Conservation (phyloP, 2,797 vertebrate species). For the Rhodeus uyekii region DNA sequence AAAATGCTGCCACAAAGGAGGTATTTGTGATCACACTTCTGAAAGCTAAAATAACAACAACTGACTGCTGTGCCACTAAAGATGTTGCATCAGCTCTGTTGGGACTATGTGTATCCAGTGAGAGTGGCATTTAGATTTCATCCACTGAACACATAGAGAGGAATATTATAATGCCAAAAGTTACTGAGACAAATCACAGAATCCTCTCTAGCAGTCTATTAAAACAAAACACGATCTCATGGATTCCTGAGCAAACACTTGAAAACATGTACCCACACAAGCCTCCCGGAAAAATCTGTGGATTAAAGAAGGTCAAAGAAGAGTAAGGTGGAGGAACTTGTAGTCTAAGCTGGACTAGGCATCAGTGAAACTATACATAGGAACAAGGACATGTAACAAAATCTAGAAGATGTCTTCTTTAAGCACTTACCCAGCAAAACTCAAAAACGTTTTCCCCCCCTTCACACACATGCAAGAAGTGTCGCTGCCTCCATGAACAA, state of each 20-base stretch:
- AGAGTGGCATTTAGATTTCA: neutral
- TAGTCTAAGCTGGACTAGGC: constrained; percentile 6
- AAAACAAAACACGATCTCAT: constrained; percentile 36
- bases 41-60: constrained; percentile 11
- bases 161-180: constrained; percentile 20
- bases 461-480: neutral
- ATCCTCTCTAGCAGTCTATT: constrained; percentile 34
- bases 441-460: too few relatives aligned
- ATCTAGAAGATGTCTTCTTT: neutral
- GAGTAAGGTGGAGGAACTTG: neutral
- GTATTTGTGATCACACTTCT: neutral
- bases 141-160: neutral
- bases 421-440: neutral
- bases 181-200: constrained; percentile 38
- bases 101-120: neutral
- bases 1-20: neutral
- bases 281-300: constrained; percentile 19
- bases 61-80: neutral
- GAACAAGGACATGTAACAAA: neutral
- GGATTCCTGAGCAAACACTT: constrained; percentile 21
- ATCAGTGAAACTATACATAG: neutral
- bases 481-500: neutral
- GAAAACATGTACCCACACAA: constrained; percentile 17
- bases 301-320: constrained; percentile 24
- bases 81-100: neutral